phyloP scores from a whole-genome alignment of 2,113 vertebrate genomes.

The Anoura caudifer region DNA sequence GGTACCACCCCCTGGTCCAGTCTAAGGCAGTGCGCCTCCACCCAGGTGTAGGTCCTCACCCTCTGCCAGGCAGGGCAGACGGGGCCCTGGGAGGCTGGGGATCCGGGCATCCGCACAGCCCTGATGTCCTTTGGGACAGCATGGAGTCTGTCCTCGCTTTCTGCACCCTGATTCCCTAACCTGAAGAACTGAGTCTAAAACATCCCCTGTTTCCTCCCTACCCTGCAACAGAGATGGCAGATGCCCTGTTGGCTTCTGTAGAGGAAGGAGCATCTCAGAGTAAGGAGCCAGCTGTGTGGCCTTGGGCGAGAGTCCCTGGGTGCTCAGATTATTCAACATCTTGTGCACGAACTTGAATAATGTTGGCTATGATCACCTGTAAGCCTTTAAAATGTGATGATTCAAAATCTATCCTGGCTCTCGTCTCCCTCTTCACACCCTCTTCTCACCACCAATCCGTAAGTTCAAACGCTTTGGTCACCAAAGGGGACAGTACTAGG shows the following conservation, averaged over 20 bases:
- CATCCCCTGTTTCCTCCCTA: not conserved
- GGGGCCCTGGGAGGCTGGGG: not conserved
- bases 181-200: not conserved
- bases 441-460: not conserved
- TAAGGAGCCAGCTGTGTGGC: no score
- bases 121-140: not conserved
- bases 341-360: not conserved
- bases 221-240: not conserved
- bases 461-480: not conserved
- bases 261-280: not conserved
- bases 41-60: fast-evolving
- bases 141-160: fast-evolving
- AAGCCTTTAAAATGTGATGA: not conserved
- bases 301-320: not conserved
- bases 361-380: not conserved
- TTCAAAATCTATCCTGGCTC: not conserved
- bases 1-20: not conserved
- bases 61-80: not conserved
- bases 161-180: not conserved
- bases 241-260: fast-evolving
- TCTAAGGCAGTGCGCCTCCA: not conserved
- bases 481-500: not conserved
- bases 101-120: not conserved
- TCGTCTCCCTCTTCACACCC: not conserved
- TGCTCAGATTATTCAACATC: not conserved